Evolutionary conservation across 53 echinoderm and acorn worm species (phyloP).

Genomic region (Paracentrotus lividus): DNA sequence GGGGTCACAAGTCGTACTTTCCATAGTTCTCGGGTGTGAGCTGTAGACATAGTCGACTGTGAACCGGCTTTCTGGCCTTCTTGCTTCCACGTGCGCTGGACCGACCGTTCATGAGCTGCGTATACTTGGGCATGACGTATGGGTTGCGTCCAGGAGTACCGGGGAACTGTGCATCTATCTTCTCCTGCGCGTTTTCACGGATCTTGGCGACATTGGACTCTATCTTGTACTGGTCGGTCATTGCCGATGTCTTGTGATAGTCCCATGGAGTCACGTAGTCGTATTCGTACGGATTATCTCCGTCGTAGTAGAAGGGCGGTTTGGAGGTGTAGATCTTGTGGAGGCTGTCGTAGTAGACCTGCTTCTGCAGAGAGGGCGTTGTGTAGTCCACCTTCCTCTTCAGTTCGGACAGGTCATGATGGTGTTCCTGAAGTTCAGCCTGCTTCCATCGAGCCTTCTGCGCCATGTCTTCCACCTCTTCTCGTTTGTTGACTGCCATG

Average conservation of each 20-base stretch:
- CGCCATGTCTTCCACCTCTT: conserved; percentile 81
- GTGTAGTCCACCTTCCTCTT: conserved; percentile 95
- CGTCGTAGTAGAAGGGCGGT: conserved; percentile 96
- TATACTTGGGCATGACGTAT: conserved; percentile 84
- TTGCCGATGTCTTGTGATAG: conserved; percentile 91
- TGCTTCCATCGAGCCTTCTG: conserved; percentile 94
- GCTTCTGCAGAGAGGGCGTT: conserved; percentile 84
- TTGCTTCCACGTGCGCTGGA: conserved; percentile 75
- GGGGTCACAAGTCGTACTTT: conserved; percentile 82
- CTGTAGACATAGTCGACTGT: conserved; percentile 94
- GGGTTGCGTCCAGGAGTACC: conserved; percentile 92
- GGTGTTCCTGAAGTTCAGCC: conserved; percentile 92
- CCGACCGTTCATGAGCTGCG: conserved; percentile 76
- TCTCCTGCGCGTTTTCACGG: conserved; percentile 8
- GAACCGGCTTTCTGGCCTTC: conserved; percentile 82
- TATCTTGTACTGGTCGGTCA: conserved; percentile 78
- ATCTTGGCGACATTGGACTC: conserved; percentile 80
- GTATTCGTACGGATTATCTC: conserved; percentile 96
- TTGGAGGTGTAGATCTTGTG: conserved; percentile 95
- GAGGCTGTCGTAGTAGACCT: conserved; percentile 95
- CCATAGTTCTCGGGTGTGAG: conserved; percentile 90
- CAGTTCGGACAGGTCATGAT: conserved; percentile 89
- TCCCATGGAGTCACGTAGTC: conserved; percentile 96
- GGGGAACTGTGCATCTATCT: conserved; percentile 86
- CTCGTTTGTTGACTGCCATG: conserved; percentile 80